Conservation (phyloP, 1,140 invertebrate genomes). For the Coptotermes formosanus region DNA sequence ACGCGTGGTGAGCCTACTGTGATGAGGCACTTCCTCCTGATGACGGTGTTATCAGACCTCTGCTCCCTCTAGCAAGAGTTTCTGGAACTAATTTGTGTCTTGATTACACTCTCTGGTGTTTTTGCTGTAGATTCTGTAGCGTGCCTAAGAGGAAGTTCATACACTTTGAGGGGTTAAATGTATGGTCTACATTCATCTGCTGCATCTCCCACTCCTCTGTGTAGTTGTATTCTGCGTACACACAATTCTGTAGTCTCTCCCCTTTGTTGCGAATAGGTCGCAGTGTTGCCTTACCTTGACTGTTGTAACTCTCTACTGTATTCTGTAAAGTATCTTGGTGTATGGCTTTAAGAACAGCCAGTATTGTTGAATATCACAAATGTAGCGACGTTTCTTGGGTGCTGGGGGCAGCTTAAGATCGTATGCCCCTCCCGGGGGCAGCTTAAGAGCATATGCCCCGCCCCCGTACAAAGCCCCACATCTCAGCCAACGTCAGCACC, state of each 20-base stretch:
- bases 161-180: not conserved
- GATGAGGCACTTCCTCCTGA: not conserved
- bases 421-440: too few species aligned
- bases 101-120: conserved; percentile 18
- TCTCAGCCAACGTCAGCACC: too few species aligned
- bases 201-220: not conserved
- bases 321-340: not conserved
- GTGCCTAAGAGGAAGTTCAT: not conserved
- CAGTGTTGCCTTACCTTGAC: not conserved
- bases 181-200: not conserved
- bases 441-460: too few species aligned
- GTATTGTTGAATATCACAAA: too few species aligned
- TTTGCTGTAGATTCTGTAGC: not conserved
- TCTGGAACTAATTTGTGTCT: conserved; percentile 25
- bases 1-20: too few species aligned
- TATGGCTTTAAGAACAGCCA: too few species aligned
- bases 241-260: not conserved
- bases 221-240: not conserved
- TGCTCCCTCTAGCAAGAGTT: conserved; percentile 12
- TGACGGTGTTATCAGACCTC: not conserved
- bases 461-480: too few species aligned
- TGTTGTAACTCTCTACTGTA: not conserved
- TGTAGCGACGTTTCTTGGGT: too few species aligned
- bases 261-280: not conserved
- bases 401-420: too few species aligned